A percentile compares a stretch with the other conserved stretches of the same genome.
phyloP scores from a whole-genome alignment of 2,797 vertebrate species.

The Pantherophis vulpinus region DNA sequence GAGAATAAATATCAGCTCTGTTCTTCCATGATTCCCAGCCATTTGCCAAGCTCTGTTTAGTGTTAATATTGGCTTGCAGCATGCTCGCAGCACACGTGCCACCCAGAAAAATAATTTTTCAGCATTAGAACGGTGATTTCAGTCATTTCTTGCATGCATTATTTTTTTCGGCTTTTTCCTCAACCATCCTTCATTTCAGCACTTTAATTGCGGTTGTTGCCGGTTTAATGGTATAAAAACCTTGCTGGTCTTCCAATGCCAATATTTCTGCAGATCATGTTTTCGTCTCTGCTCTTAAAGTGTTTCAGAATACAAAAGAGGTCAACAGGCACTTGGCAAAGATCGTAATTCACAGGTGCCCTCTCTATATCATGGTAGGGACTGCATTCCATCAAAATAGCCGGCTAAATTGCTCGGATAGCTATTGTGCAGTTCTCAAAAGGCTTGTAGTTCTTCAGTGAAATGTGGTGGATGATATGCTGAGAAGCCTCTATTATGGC shows the following conservation, averaged over 20 bases:
- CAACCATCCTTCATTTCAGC: background rate
- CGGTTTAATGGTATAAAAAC: background rate
- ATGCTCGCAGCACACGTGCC: background rate
- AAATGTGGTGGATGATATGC: background rate
- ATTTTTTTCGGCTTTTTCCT: background rate
- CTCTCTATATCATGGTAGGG: background rate
- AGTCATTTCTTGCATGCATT: background rate
- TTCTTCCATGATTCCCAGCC: background rate
- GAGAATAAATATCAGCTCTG: background rate
- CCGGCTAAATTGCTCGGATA: background rate
- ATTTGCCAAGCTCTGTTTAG: background rate
- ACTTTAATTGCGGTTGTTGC: background rate
- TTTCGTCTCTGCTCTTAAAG: background rate
- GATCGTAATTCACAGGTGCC: background rate
- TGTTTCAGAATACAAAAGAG: background rate
- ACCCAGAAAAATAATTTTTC: background rate
- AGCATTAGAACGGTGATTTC: background rate
- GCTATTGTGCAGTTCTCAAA: background rate
- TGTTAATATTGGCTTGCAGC: background rate
- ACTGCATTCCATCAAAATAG: background rate
- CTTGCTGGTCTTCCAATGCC: background rate
- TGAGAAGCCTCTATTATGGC: background rate
- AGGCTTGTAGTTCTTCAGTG: background rate
- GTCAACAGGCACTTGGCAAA: background rate
- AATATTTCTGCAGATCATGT: background rate